Evolutionary conservation across 2,797 vertebrate genomes (phyloP).

Genomic region (Sylvilagus floridanus): DNA sequence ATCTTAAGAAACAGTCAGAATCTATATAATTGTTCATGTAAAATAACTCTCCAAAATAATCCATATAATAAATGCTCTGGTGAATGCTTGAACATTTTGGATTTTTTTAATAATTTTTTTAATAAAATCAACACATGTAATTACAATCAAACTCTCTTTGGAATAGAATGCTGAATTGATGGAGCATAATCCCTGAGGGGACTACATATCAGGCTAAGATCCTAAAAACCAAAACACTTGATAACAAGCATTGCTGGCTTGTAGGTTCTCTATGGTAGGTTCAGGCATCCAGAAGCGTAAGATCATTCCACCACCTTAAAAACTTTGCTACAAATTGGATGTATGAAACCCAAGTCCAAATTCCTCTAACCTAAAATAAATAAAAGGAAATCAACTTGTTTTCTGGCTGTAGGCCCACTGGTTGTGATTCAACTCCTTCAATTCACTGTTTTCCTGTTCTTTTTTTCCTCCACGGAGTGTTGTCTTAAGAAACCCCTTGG

Average conservation of each 20-base stretch:
- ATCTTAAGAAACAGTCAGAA: too few species aligned
- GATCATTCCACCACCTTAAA: slow-evolving; percentile 7
- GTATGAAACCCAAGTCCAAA: not conserved
- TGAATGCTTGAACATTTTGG: slow-evolving; percentile 39
- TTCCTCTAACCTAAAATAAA: slow-evolving; percentile 5
- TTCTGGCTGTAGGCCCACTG: not conserved
- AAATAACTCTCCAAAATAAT: slow-evolving; percentile 66
- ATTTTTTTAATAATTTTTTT: not conserved
- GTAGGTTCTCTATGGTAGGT: not conserved
- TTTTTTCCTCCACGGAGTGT: not conserved
- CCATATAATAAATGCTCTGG: slow-evolving; percentile 63
- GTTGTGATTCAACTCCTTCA: not conserved
- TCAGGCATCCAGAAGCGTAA: not conserved
- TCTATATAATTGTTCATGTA: slow-evolving; percentile 64
- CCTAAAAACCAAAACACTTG: not conserved
- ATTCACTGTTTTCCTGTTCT: not conserved
- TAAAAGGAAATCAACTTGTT: slow-evolving; percentile 22
- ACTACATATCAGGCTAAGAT: slow-evolving; percentile 15
- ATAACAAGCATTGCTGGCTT: not conserved
- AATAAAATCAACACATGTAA: slow-evolving; percentile 71
- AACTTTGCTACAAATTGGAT: not conserved
- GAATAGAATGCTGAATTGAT: slow-evolving; percentile 24
- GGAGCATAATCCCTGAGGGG: slow-evolving; percentile 8
- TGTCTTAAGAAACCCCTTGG: not conserved
- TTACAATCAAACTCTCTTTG: slow-evolving; percentile 49